A percentile compares a stretch with the other conserved stretches of the same genome.
phyloP scores from a whole-genome alignment of 1,140 invertebrate genomes.

The Tetragnatha versicolor region DNA sequence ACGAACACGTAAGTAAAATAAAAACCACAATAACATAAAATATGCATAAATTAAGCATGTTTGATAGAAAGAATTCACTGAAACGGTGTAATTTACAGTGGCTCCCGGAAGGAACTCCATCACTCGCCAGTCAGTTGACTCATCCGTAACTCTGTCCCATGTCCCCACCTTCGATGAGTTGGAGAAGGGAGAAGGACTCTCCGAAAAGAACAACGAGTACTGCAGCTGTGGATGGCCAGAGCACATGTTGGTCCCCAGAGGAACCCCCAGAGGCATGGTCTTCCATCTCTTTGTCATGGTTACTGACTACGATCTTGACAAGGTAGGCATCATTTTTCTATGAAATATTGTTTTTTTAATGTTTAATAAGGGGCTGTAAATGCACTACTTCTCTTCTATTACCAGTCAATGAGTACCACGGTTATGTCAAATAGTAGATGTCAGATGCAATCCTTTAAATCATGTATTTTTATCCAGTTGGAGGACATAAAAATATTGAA shows the following conservation, averaged over 20 bases:
- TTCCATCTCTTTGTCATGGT: conserved; percentile 83
- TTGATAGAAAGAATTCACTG: background rate
- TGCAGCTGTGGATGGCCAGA: conserved; percentile 89
- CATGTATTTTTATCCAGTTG: no score
- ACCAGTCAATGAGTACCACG: background rate
- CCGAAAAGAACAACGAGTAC: conserved; percentile 59
- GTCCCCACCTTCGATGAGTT: conserved; percentile 71
- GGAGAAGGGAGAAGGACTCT: conserved; percentile 55
- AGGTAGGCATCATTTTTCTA: conserved; percentile 8
- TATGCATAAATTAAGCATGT: background rate
- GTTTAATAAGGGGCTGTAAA: background rate
- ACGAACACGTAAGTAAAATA: conserved; percentile 23
- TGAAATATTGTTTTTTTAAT: background rate
- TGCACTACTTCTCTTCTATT: background rate
- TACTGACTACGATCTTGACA: conserved; percentile 69
- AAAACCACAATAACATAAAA: background rate
- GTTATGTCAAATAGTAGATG: background rate
- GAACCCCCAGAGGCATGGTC: conserved; percentile 72
- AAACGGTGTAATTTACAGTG: background rate
- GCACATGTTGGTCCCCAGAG: conserved; percentile 82
- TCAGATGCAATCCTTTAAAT: no score
- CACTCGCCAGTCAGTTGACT: conserved; percentile 70
- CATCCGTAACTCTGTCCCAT: conserved; percentile 76
- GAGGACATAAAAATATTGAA: no score
- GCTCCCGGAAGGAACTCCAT: conserved; percentile 71